These are phyloP conservation scores for Thrips palmi DNA, from an alignment of 1,140 invertebrate genomes.

Conservation along the genomic window DNA sequence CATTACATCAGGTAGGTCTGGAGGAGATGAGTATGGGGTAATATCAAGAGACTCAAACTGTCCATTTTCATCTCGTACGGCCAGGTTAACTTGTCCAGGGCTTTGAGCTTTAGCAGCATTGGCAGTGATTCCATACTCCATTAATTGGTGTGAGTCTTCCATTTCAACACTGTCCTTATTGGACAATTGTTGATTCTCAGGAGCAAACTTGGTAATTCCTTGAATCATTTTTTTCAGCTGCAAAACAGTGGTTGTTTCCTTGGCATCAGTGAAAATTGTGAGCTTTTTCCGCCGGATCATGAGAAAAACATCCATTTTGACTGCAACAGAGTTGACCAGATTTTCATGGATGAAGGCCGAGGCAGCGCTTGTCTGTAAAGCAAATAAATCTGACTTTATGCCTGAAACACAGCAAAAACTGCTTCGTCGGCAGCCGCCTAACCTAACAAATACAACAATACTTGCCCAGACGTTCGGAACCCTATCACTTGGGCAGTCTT, in stretches of 20 bases:
- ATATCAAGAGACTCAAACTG: constrained; percentile 81
- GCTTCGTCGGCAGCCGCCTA: background rate
- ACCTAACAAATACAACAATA: background rate
- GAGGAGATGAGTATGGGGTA: constrained; percentile 78
- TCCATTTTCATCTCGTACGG: constrained; percentile 63
- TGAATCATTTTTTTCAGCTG: constrained; percentile 95
- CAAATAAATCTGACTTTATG: too few relatives aligned
- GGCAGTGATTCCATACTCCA: constrained; percentile 79
- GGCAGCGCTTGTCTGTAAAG: background rate
- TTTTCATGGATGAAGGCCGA: background rate
- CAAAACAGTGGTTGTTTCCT: constrained; percentile 80
- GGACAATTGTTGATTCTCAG: constrained; percentile 73
- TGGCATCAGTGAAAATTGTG: constrained; percentile 96
- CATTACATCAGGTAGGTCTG: constrained; percentile 95
- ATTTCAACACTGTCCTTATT: constrained; percentile 74
- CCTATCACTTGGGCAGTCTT: too few relatives aligned
- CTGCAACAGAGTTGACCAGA: background rate
- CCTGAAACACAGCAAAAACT: too few relatives aligned
- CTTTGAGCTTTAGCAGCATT: constrained; percentile 78
- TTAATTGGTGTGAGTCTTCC: constrained; percentile 72
- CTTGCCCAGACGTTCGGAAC: too few relatives aligned
- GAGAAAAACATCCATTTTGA: constrained; percentile 96
- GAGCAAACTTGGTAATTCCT: constrained; percentile 34
- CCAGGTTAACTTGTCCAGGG: constrained; percentile 78
- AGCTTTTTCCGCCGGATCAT: constrained; percentile 94